These are phyloP conservation scores for Montipora sp. DNA, from an alignment of 64 coral and sea anemone genomes.

Conservation along the genomic window DNA sequence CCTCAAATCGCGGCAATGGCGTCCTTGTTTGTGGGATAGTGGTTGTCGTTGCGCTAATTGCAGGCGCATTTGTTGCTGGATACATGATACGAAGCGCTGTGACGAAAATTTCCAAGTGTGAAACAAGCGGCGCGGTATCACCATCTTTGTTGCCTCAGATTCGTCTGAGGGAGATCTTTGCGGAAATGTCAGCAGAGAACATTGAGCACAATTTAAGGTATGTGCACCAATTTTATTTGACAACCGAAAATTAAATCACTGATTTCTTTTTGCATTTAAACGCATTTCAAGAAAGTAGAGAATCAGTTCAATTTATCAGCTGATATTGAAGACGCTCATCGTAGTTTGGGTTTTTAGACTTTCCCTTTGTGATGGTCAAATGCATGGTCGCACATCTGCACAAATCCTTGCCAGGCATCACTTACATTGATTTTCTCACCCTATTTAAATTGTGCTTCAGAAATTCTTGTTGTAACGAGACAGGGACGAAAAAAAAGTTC, in stretches of 20 bases:
- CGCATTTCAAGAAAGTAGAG: too few relatives aligned
- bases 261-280: neutral
- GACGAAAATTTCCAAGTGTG: conserved; percentile 34
- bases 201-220: conserved; percentile 84
- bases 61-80: conserved; percentile 76
- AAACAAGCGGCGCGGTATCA: conserved; percentile 26
- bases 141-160: neutral
- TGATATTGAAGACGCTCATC: too few relatives aligned
- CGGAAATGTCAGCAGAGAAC: conserved; percentile 67
- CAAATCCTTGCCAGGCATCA: too few relatives aligned
- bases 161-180: conserved; percentile 67
- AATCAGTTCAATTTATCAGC: too few relatives aligned
- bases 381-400: too few relatives aligned
- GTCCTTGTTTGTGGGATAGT: conserved; percentile 35
- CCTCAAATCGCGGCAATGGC: conserved; percentile 23
- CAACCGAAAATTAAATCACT: neutral
- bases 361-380: too few relatives aligned
- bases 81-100: conserved; percentile 82
- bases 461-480: too few relatives aligned
- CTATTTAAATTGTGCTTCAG: too few relatives aligned
- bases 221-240: neutral
- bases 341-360: too few relatives aligned
- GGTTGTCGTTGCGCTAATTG: conserved; percentile 60
- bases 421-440: too few relatives aligned
- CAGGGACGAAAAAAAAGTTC: too few relatives aligned